phyloP scores from a whole-genome alignment of 2,797 vertebrate species.

The Xenops minutus region DNA sequence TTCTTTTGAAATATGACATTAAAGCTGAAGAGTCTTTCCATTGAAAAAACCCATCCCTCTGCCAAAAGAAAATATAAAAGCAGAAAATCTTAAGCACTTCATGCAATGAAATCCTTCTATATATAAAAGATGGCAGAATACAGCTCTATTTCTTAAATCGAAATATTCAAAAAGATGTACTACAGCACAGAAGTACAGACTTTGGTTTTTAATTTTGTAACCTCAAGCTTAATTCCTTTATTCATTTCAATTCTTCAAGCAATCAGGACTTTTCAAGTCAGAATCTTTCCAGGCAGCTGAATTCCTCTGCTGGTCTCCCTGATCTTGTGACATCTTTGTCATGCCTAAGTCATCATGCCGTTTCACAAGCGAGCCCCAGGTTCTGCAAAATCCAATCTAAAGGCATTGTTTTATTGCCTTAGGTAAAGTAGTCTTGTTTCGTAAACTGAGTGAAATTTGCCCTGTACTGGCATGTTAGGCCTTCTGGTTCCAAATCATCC shows the following conservation, averaged over 20 bases:
- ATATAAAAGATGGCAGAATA: not conserved
- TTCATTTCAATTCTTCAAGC: not conserved
- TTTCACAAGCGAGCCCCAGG: conserved; percentile 21
- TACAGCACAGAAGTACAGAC: not conserved
- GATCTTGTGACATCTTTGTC: conserved; percentile 52
- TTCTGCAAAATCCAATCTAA: conserved; percentile 30
- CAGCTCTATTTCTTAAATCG: not conserved
- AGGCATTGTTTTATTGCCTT: conserved; percentile 45
- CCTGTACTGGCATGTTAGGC: conserved; percentile 40
- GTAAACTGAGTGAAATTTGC: conserved; percentile 42
- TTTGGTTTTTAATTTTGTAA: conserved; percentile 10
- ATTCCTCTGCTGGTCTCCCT: conserved; percentile 32
- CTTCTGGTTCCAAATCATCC: conserved; percentile 50
- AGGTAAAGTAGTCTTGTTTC: conserved; percentile 38
- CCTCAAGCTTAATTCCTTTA: not conserved
- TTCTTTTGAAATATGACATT: not conserved
- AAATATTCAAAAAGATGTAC: not conserved
- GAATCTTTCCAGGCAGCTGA: conserved; percentile 23
- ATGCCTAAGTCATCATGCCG: not conserved
- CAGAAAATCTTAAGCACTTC: not conserved
- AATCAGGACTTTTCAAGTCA: conserved; percentile 3
- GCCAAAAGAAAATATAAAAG: not conserved
- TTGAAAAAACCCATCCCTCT: not conserved
- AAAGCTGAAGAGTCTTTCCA: not conserved
- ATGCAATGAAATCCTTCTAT: not conserved